These are phyloP conservation scores for Cydia amplana DNA, from an alignment of 1,140 invertebrate species.

Conservation along the genomic window DNA sequence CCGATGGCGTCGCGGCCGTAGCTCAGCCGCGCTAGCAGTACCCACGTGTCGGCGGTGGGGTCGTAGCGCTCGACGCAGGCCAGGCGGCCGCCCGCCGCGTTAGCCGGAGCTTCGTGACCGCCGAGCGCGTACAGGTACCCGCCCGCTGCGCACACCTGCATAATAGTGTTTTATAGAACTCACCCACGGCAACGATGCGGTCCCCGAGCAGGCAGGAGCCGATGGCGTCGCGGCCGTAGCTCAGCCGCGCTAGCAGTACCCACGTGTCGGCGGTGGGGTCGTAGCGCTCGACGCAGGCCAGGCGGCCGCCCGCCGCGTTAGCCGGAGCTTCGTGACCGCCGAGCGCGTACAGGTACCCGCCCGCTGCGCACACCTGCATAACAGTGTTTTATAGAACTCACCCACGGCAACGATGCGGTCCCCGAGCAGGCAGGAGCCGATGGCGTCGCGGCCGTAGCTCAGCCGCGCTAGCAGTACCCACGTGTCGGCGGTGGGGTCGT, in stretches of 20 bases:
- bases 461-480: conserved; percentile 95
- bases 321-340: conserved; percentile 94
- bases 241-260: conserved; percentile 93
- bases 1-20: conserved; percentile 94
- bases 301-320: conserved; percentile 89
- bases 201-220: conserved; percentile 95
- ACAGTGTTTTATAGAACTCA: conserved; percentile 41
- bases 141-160: conserved; percentile 86
- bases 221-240: conserved; percentile 92
- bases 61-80: conserved; percentile 95
- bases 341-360: conserved; percentile 90
- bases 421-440: conserved; percentile 94
- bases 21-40: conserved; percentile 92
- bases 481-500: conserved; percentile 87
- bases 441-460: conserved; percentile 92
- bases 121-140: conserved; percentile 93
- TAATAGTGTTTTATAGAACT: conserved; percentile 36
- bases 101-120: conserved; percentile 93
- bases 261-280: conserved; percentile 90
- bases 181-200: conserved; percentile 91
- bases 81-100: conserved; percentile 91
- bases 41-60: conserved; percentile 91
- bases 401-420: conserved; percentile 94
- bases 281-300: conserved; percentile 96
- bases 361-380: conserved; percentile 85